These are phyloP conservation scores for Macaria notata DNA, from an alignment of 2,888 invertebrate species.

Conservation along the genomic window DNA sequence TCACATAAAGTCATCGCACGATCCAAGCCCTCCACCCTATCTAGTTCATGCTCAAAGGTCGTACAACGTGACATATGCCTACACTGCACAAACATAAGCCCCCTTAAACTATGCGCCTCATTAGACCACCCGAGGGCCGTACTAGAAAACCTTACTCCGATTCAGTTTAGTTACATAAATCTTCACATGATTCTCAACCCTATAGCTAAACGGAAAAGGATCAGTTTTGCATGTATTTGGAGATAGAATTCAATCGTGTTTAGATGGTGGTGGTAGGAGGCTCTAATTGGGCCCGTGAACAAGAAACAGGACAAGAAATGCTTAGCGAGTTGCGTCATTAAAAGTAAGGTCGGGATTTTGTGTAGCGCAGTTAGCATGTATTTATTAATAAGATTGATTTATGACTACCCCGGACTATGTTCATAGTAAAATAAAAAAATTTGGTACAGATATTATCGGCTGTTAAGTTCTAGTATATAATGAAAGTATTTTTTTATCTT, in stretches of 20 bases:
- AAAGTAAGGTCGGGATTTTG: neutral
- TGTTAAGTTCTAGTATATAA: too few relatives aligned
- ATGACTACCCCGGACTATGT: too few relatives aligned
- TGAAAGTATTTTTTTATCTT: too few relatives aligned
- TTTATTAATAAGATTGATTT: neutral
- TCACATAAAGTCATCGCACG: neutral
- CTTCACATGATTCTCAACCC: too few relatives aligned
- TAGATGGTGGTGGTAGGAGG: constrained; percentile 6
- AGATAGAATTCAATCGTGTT: too few relatives aligned
- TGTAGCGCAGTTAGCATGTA: neutral
- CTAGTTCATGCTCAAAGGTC: constrained; percentile 2
- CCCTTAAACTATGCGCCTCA: constrained; percentile 43
- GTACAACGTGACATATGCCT: constrained; percentile 16
- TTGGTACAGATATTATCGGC: too few relatives aligned
- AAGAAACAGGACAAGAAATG: constrained; percentile 10
- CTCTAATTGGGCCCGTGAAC: constrained; percentile 46
- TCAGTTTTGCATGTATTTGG: too few relatives aligned
- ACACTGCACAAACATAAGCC: constrained; percentile 38
- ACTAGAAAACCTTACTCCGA: too few relatives aligned
- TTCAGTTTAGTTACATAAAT: too few relatives aligned
- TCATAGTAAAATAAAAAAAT: too few relatives aligned
- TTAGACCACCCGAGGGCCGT: constrained; percentile 35
- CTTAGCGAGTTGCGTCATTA: constrained; percentile 2
- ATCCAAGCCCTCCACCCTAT: constrained; percentile 1
- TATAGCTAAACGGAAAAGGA: too few relatives aligned